Percentiles rank a stretch among this genome's conserved stretches.
These are phyloP conservation scores for Trichonephila clavipes DNA, from an alignment of 1,140 invertebrate genomes.

Conservation along the genomic window DNA sequence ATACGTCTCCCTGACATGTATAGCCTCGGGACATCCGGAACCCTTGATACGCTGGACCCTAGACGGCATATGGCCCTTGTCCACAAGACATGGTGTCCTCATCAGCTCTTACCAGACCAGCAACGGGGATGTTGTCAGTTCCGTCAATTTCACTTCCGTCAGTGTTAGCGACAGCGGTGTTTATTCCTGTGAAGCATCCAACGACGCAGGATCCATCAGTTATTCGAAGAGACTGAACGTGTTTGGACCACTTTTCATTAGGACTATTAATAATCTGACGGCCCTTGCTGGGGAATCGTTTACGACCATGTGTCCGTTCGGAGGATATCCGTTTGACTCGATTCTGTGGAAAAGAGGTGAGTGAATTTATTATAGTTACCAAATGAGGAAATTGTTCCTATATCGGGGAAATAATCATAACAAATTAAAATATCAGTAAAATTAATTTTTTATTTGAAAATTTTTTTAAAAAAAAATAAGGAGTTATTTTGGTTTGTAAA, in stretches of 20 bases:
- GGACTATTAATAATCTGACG: constrained; percentile 81
- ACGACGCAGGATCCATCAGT: constrained; percentile 81
- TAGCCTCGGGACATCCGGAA: constrained; percentile 93
- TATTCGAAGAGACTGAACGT: constrained; percentile 80
- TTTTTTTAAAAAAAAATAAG: too few relatives aligned
- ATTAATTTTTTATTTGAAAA: too few relatives aligned
- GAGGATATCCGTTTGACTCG: constrained; percentile 75
- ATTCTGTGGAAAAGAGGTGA: constrained; percentile 77
- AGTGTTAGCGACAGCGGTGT: constrained; percentile 85
- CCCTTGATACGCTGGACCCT: constrained; percentile 96
- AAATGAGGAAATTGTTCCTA: too few relatives aligned
- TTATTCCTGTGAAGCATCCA: constrained; percentile 80
- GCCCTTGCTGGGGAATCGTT: constrained; percentile 74
- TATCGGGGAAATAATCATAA: too few relatives aligned
- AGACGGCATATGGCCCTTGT: constrained; percentile 83
- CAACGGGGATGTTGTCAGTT: constrained; percentile 89
- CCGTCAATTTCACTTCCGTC: constrained; percentile 93
- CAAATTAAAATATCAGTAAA: too few relatives aligned
- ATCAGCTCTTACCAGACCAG: constrained; percentile 70
- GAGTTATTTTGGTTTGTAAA: too few relatives aligned
- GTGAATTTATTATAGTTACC: not conserved
- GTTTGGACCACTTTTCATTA: constrained; percentile 76
- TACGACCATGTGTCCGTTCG: constrained; percentile 74
- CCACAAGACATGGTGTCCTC: constrained; percentile 71
- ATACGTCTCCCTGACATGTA: constrained; percentile 90